A percentile compares a stretch with the other conserved stretches of the same genome.
These are phyloP conservation scores for Hesperophylax magnus DNA, from an alignment of 1,140 invertebrate species.

Conservation along the genomic window DNA sequence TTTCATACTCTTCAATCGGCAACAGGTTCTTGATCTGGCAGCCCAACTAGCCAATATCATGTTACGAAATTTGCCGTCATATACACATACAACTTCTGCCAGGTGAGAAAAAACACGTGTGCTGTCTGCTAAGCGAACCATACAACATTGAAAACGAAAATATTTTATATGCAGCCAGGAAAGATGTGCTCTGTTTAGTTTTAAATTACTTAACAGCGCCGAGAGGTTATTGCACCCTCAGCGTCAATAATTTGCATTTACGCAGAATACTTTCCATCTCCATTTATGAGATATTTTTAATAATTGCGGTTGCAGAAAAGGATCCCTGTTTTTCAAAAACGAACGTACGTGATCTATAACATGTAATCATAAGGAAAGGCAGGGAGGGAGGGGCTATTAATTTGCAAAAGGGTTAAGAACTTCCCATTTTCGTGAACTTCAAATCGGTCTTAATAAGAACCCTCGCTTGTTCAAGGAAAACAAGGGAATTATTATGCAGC, in stretches of 20 bases:
- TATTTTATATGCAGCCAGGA: neutral
- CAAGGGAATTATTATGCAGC: too few species aligned
- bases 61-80: too few species aligned
- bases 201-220: constrained; percentile 4
- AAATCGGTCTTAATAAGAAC: too few species aligned
- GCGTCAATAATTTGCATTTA: constrained; percentile 4
- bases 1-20: too few species aligned
- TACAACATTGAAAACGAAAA: constrained; percentile 16
- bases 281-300: constrained; percentile 14
- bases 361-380: constrained; percentile 15
- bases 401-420: neutral
- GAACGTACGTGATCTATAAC: constrained; percentile 21
- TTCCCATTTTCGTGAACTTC: too few species aligned
- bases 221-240: neutral
- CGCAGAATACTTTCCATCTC: constrained; percentile 33
- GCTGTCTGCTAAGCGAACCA: constrained; percentile 10
- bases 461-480: too few species aligned
- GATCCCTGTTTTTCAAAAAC: constrained; percentile 22
- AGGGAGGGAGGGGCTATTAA: neutral
- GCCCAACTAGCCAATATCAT: too few species aligned
- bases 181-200: constrained; percentile 30
- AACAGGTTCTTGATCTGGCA: too few species aligned
- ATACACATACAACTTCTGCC: neutral
- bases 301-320: constrained; percentile 27
- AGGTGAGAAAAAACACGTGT: constrained; percentile 4